phyloP scores from a whole-genome alignment of 1,140 invertebrate genomes.

The Saxidomus purpurata region DNA sequence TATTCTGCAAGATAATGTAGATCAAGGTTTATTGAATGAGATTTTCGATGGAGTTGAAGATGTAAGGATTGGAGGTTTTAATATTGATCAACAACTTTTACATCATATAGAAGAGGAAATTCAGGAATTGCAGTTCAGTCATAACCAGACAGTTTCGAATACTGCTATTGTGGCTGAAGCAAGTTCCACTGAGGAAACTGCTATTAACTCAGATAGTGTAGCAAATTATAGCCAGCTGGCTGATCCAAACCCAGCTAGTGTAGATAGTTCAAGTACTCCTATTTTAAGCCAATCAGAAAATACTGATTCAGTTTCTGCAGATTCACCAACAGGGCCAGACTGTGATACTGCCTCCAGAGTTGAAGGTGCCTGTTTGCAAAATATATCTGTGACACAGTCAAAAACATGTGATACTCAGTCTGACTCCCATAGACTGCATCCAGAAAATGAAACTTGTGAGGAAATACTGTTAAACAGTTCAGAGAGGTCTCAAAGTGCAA shows the following conservation, averaged over 20 bases:
- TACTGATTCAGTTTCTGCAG: not conserved
- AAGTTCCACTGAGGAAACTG: not conserved
- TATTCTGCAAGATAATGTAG: conserved; percentile 59
- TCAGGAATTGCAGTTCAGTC: conserved; percentile 43
- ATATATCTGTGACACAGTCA: conserved; percentile 3
- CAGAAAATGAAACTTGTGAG: not conserved
- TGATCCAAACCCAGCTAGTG: not conserved
- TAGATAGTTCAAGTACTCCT: conserved; percentile 17
- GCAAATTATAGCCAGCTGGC: not conserved
- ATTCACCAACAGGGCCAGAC: not conserved
- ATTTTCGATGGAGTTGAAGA: conserved; percentile 64
- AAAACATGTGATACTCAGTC: conserved; percentile 22
- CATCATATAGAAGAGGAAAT: conserved; percentile 64
- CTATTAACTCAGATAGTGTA: not conserved
- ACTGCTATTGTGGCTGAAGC: not conserved
- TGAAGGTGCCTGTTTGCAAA: not conserved
- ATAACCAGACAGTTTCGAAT: conserved; percentile 28
- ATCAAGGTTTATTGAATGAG: conserved; percentile 58
- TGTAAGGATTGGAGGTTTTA: conserved; percentile 43
- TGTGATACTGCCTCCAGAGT: conserved; percentile 4
- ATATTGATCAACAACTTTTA: conserved; percentile 57
- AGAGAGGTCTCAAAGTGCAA: conserved; percentile 33
- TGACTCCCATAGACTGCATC: not conserved
- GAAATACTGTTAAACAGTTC: no score
- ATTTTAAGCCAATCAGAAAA: conserved; percentile 19